A percentile compares a stretch with the other conserved stretches of the same genome.
Evolutionary conservation across 2,113 vertebrate species (phyloP).

Genomic region (Apodemus speciosus): DNA sequence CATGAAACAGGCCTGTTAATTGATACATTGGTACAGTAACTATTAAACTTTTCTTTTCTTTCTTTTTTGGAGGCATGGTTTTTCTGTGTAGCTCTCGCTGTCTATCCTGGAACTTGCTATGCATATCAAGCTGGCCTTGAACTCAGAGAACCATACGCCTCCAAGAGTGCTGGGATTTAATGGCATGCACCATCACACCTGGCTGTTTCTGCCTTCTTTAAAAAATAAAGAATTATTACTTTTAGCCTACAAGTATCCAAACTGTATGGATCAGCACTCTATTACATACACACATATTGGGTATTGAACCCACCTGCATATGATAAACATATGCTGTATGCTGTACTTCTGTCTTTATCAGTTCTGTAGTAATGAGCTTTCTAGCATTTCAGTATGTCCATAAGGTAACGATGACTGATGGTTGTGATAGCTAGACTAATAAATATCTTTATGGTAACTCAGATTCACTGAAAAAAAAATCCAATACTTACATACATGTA

Average conservation of each 20-base stretch:
- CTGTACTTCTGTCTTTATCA: not conserved
- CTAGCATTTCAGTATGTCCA: conserved; percentile 8
- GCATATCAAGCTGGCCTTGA: too few relatives aligned
- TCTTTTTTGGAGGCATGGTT: not conserved
- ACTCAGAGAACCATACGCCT: not conserved
- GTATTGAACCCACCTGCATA: not conserved
- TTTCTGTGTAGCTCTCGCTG: not conserved
- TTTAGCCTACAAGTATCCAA: conserved; percentile 33
- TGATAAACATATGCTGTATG: not conserved
- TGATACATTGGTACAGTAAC: not conserved
- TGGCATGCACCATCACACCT: not conserved
- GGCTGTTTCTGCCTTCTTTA: not conserved
- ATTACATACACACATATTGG: not conserved
- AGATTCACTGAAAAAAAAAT: conserved; percentile 34
- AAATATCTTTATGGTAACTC: conserved; percentile 43
- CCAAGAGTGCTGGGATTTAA: not conserved
- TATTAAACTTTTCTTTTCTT: not conserved
- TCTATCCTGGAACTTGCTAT: not conserved
- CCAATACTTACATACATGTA: not conserved
- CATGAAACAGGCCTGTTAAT: conserved; percentile 36
- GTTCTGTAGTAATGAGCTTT: conserved; percentile 33
- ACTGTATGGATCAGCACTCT: not conserved
- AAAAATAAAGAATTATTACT: conserved; percentile 5
- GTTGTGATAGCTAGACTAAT: not conserved
- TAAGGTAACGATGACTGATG: conserved; percentile 13